A percentile compares a stretch with the other conserved stretches of the same genome.
These are phyloP conservation scores for Drosophila recens DNA, from an alignment of 2,888 invertebrate species.

Conservation along the genomic window DNA sequence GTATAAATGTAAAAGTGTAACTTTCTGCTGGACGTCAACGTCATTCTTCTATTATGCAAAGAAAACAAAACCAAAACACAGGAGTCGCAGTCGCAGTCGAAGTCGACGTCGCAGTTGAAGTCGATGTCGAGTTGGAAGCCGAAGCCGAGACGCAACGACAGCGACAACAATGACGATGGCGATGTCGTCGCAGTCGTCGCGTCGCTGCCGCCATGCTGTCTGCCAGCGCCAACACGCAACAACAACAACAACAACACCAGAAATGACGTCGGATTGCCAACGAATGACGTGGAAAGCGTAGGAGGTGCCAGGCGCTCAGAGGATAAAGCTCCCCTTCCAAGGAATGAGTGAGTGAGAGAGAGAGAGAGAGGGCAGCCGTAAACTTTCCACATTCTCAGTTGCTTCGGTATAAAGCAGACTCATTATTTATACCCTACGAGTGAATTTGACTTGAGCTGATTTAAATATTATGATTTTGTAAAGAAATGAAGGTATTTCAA, in stretches of 20 bases:
- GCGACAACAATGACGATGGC: conserved; percentile 55
- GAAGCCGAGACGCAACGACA: conserved; percentile 37
- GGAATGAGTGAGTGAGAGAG: not conserved
- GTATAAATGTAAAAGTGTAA: conserved; percentile 28
- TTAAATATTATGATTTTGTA: not conserved
- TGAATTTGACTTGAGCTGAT: not conserved
- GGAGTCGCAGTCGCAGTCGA: conserved; percentile 31
- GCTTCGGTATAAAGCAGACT: not conserved
- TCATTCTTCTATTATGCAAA: conserved; percentile 45
- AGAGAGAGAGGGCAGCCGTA: not conserved
- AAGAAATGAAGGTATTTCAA: not conserved
- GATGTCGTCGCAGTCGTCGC: conserved; percentile 37
- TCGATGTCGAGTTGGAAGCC: conserved; percentile 22
- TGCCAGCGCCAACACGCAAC: conserved; percentile 80
- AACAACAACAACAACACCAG: conserved; percentile 63
- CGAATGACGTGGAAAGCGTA: conserved; percentile 55
- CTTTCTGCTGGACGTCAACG: conserved; percentile 35
- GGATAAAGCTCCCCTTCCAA: conserved; percentile 27
- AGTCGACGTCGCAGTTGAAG: conserved; percentile 26
- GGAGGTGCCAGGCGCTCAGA: conserved; percentile 61
- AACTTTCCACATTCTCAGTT: not conserved
- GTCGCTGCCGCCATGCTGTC: conserved; percentile 68
- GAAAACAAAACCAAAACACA: conserved; percentile 57
- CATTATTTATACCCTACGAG: not conserved
- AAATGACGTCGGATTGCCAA: conserved; percentile 57